These are phyloP conservation scores for Conistra vaccinii DNA, from an alignment of 2,888 invertebrate genomes.

Conservation along the genomic window DNA sequence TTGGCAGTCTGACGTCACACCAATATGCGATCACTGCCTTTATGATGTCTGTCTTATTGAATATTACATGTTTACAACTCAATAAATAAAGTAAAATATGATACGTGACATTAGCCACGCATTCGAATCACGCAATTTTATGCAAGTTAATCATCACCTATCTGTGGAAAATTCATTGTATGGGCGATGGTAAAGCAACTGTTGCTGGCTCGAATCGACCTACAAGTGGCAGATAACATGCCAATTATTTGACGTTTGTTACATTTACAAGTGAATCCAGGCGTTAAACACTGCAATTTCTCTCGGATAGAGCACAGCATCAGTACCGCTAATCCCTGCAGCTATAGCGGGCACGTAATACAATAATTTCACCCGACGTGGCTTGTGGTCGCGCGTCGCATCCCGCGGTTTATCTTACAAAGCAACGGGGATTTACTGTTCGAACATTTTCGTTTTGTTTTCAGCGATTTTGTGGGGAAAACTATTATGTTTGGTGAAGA, in stretches of 20 bases:
- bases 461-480: conserved; percentile 22
- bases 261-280: conserved; percentile 17
- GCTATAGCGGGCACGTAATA: conserved; percentile 59
- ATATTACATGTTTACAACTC: background rate
- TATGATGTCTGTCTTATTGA: no score
- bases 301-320: conserved; percentile 46
- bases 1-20: no score
- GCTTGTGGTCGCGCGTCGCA: conserved; percentile 64
- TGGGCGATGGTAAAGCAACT: background rate
- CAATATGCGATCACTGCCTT: no score
- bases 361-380: conserved; percentile 47
- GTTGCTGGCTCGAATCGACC: background rate
- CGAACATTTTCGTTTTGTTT: conserved; percentile 41
- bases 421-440: conserved; percentile 67
- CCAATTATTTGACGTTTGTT: conserved; percentile 5
- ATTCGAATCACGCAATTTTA: background rate
- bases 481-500: background rate
- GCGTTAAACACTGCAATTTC: conserved; percentile 33
- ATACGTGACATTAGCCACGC: background rate
- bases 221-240: background rate
- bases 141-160: background rate
- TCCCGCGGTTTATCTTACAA: conserved; percentile 57
- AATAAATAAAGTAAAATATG: background rate
- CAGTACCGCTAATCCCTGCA: conserved; percentile 64
- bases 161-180: background rate